Conservation (phyloP, 2,888 invertebrate genomes). For the Theodoxus fluviatilis region DNA sequence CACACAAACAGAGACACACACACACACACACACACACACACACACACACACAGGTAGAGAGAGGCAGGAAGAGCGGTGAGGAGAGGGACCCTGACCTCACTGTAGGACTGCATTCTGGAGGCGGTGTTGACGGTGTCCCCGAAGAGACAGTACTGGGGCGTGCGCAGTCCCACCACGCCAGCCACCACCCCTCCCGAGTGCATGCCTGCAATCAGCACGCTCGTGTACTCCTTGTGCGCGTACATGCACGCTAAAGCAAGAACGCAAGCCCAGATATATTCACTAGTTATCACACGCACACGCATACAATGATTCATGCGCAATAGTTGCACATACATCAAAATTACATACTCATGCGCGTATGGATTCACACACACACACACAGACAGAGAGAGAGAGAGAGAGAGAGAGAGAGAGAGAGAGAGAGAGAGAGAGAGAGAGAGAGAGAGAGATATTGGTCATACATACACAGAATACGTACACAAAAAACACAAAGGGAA, state of each 20-base stretch:
- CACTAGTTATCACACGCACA: no score
- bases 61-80: no score
- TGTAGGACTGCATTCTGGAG: conserved; percentile 83
- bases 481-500: no score
- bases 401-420: neutral
- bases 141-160: conserved; percentile 87
- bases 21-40: conserved; percentile 15
- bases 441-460: neutral
- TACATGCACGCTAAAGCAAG: no score
- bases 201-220: no score
- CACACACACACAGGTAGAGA: neutral
- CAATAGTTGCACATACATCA: no score
- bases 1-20: conserved; percentile 7
- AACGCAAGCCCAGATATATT: no score
- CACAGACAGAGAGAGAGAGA: conserved; percentile 5
- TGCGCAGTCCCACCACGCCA: conserved; percentile 84
- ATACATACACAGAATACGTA: no score
- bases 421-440: neutral
- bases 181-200: conserved; percentile 89
- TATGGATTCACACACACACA: neutral
- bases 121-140: conserved; percentile 92
- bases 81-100: conserved; percentile 71
- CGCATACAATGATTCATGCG: no score
- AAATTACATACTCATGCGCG: no score
- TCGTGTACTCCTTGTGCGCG: no score